phyloP scores from a whole-genome alignment of 2,888 invertebrate genomes.

The Molanna angustata region DNA sequence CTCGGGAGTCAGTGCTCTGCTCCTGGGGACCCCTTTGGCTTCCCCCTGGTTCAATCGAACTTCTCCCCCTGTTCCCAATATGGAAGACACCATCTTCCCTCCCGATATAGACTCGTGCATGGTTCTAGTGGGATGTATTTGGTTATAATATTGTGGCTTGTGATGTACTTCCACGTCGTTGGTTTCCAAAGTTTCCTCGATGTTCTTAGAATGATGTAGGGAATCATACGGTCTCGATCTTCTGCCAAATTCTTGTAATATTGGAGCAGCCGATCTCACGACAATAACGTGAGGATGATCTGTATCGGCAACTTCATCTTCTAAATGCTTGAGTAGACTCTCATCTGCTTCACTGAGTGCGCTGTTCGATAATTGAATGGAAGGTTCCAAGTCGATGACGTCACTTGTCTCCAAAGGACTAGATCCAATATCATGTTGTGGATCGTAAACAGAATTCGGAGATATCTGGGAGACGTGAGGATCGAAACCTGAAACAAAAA shows the following conservation, averaged over 20 bases:
- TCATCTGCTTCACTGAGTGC: constrained; percentile 25
- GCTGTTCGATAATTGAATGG: constrained; percentile 35
- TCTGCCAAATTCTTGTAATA: constrained; percentile 44
- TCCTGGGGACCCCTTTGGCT: constrained; percentile 72
- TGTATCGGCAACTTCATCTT: constrained; percentile 37
- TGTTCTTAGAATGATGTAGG: constrained; percentile 53
- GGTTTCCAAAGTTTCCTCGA: constrained; percentile 49
- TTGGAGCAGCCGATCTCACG: constrained; percentile 57
- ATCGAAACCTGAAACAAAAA: constrained; percentile 51
- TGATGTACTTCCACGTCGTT: constrained; percentile 50
- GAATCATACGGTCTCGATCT: constrained; percentile 57
- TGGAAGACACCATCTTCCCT: constrained; percentile 16
- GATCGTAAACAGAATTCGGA: constrained; percentile 57
- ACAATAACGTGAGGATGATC: constrained; percentile 48
- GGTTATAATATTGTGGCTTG: constrained; percentile 26
- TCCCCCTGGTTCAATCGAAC: constrained; percentile 56
- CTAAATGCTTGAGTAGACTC: constrained; percentile 29
- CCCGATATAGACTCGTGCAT: constrained; percentile 6
- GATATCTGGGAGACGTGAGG: constrained; percentile 65
- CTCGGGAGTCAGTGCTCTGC: constrained; percentile 61
- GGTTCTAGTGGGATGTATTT: constrained; percentile 26
- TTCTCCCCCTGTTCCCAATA: constrained; percentile 10
- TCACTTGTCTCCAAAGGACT: constrained; percentile 13
- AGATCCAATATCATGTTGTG: constrained; percentile 13
- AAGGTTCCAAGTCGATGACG: constrained; percentile 19